Conservation (phyloP, 2,888 invertebrate genomes). For the Calameuta idolon region DNA sequence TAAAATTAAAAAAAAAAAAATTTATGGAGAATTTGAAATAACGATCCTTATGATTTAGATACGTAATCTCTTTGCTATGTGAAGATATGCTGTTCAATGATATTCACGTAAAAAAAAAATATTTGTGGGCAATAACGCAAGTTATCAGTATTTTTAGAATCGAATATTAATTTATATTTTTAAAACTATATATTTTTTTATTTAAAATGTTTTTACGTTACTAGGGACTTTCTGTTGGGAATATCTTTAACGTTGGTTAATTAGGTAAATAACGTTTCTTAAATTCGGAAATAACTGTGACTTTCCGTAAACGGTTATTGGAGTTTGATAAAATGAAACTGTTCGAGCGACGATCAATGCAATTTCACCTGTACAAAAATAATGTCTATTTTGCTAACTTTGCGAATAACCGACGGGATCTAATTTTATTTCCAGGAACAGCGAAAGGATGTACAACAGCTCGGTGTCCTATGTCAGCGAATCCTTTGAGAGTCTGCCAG, state of each 20-base stretch:
- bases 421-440: neutral
- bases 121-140: no score
- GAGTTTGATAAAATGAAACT: neutral
- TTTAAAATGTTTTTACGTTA: no score
- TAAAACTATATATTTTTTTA: no score
- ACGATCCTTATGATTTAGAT: neutral
- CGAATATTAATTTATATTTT: no score
- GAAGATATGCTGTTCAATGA: no score
- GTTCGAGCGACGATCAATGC: neutral
- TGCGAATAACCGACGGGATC: neutral
- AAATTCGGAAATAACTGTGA: no score
- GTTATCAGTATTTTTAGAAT: no score
- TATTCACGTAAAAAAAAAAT: no score
- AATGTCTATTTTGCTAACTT: neutral
- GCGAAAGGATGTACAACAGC: constrained; percentile 20
- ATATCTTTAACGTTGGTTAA: neutral
- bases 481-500: constrained; percentile 28
- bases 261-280: neutral
- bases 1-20: no score
- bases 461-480: constrained; percentile 25
- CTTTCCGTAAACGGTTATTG: neutral
- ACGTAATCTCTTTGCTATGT: no score
- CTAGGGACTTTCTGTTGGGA: no score
- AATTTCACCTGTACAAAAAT: neutral
- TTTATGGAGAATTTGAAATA: constrained; percentile 26